Evolutionary conservation across 1,140 invertebrate genomes (phyloP).

Genomic region (Drosophila setifemur): DNA sequence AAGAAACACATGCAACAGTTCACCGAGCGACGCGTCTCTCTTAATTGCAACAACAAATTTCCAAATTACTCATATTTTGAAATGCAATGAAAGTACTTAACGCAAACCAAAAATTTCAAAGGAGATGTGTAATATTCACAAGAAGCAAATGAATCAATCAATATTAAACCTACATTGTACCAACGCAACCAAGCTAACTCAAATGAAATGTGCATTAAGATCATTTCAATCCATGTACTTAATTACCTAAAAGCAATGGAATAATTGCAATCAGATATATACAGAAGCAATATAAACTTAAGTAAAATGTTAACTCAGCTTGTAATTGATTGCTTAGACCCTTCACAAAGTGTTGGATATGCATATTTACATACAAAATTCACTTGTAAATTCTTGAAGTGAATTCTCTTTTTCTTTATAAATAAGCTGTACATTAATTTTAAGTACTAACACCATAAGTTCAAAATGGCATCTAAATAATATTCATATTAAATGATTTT

Average conservation of each 20-base stretch:
- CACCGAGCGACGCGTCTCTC: constrained; percentile 44
- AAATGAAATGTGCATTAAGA: constrained; percentile 7
- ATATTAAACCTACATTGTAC: constrained; percentile 58
- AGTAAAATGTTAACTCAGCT: constrained; percentile 36
- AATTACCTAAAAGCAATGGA: constrained; percentile 25
- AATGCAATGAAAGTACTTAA: constrained; percentile 6
- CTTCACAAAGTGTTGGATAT: constrained; percentile 64
- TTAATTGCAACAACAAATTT: too few relatives aligned
- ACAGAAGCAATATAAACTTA: constrained; percentile 54
- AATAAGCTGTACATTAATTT: constrained; percentile 3
- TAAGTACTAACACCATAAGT: constrained; percentile 32
- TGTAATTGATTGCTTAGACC: constrained; percentile 31
- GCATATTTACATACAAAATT: neutral
- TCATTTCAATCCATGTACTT: constrained; percentile 52
- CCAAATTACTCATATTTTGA: constrained; percentile 9
- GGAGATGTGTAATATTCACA: constrained; percentile 50
- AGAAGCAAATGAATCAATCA: constrained; percentile 48
- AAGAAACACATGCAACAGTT: constrained; percentile 45
- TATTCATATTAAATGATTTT: neutral
- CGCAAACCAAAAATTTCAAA: constrained; percentile 12
- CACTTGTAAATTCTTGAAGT: neutral
- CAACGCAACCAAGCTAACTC: constrained; percentile 24
- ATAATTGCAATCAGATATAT: constrained; percentile 38
- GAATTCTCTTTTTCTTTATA: neutral
- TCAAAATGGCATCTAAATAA: constrained; percentile 5